A percentile compares a stretch with the other conserved stretches of the same genome.
Evolutionary conservation across 2,888 invertebrate genomes (phyloP).

Genomic region (Stenodera caucasica): DNA sequence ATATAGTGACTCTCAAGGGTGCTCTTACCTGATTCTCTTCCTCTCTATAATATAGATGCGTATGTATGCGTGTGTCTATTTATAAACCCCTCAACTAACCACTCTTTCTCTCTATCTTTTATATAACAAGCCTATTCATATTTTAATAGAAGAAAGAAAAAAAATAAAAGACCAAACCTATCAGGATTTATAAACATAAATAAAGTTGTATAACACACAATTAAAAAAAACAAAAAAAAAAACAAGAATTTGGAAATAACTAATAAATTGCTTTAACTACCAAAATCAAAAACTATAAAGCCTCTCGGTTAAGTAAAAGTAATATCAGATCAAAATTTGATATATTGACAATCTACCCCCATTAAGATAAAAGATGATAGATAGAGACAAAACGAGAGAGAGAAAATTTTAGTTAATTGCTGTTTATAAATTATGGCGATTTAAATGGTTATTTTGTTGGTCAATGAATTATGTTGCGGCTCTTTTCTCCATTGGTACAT

Average conservation of each 20-base stretch:
- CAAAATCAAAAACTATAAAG: not conserved
- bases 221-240: not conserved
- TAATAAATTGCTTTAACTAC: not conserved
- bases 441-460: slow-evolving; percentile 2
- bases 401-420: not conserved
- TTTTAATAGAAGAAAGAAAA: not conserved
- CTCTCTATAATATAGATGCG: too few species aligned
- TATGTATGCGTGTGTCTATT: not conserved
- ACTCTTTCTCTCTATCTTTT: not conserved
- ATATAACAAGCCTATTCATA: not conserved
- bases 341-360: not conserved
- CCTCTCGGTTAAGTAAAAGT: not conserved
- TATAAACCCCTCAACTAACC: not conserved
- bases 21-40: slow-evolving; percentile 1
- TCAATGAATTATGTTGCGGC: slow-evolving; percentile 6
- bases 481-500: not conserved
- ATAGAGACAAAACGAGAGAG: not conserved
- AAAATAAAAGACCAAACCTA: not conserved
- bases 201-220: too few species aligned
- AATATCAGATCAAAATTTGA: not conserved
- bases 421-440: slow-evolving; percentile 7
- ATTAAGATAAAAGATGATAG: slow-evolving; percentile 1
- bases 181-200: not conserved
- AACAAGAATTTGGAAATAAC: not conserved
- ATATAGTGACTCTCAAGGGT: slow-evolving; percentile 21